These are phyloP conservation scores for Leptodirus hochenwartii DNA, from an alignment of 2,888 invertebrate species.

Conservation along the genomic window DNA sequence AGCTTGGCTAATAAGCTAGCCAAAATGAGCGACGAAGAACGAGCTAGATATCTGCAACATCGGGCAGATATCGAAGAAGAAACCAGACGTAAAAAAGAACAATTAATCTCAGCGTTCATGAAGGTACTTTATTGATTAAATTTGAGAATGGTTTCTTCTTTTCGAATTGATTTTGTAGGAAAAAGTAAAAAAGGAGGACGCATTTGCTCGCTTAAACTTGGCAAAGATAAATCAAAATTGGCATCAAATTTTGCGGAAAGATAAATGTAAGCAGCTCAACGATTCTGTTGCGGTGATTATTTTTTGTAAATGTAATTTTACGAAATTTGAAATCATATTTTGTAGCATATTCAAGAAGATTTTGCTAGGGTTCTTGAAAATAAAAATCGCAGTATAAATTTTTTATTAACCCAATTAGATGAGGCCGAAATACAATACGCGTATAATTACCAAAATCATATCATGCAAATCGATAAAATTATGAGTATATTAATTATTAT, in stretches of 20 bases:
- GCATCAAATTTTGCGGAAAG: conserved; percentile 55
- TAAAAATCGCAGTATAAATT: conserved; percentile 46
- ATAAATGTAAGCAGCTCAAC: conserved; percentile 58
- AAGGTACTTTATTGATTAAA: conserved; percentile 35
- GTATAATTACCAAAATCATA: conserved; percentile 52
- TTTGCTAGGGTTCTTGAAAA: conserved; percentile 44
- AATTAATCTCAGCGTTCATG: conserved; percentile 60
- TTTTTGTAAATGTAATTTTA: too few relatives aligned
- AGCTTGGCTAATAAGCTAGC: conserved; percentile 57
- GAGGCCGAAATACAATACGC: conserved; percentile 57
- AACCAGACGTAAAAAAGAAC: conserved; percentile 58
- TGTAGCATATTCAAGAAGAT: conserved; percentile 34
- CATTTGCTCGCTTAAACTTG: conserved; percentile 56
- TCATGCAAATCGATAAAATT: conserved; percentile 47
- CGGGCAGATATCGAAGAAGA: conserved; percentile 70
- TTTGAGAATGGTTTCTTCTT: background rate
- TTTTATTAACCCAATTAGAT: conserved; percentile 44
- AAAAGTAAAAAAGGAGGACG: conserved; percentile 66
- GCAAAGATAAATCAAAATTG: conserved; percentile 77
- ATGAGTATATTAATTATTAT: conserved; percentile 32
- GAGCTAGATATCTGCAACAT: conserved; percentile 62
- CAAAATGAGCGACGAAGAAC: conserved; percentile 72
- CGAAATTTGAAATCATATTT: too few relatives aligned
- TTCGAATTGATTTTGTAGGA: conserved; percentile 34
- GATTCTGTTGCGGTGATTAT: conserved; percentile 42